These are phyloP conservation scores for Raphicerus campestris DNA, from an alignment of 2,113 vertebrate genomes.

Conservation along the genomic window DNA sequence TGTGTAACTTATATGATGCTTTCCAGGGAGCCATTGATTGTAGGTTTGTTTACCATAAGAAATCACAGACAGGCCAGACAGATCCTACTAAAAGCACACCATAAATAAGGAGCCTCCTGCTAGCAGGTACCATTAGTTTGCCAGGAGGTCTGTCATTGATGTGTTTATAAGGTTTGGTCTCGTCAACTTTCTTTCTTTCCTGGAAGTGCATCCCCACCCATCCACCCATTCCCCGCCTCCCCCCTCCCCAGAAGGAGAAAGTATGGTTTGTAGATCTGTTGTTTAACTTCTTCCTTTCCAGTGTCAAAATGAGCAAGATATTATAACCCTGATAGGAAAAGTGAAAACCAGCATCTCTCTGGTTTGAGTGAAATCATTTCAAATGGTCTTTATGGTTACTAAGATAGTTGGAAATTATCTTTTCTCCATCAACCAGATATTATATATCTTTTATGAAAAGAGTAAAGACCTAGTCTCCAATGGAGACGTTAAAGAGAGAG, in stretches of 20 bases:
- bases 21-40: background rate
- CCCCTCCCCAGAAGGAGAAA: background rate
- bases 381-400: background rate
- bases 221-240: no score
- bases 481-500: background rate
- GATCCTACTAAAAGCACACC: background rate
- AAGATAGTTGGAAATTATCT: background rate
- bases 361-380: background rate
- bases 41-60: background rate
- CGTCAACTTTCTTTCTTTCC: background rate
- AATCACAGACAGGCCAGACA: background rate
- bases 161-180: background rate
- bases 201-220: background rate
- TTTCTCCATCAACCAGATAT: background rate
- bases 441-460: background rate
- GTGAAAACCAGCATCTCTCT: background rate
- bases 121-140: background rate
- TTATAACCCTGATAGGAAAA: background rate
- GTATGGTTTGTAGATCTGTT: background rate
- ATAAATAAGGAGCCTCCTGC: background rate
- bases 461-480: background rate
- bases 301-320: background rate
- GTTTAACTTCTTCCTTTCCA: background rate
- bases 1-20: background rate
- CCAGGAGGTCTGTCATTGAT: background rate